Evolutionary conservation across 2,888 invertebrate species (phyloP).

Genomic region (Lucinisca nassula): DNA sequence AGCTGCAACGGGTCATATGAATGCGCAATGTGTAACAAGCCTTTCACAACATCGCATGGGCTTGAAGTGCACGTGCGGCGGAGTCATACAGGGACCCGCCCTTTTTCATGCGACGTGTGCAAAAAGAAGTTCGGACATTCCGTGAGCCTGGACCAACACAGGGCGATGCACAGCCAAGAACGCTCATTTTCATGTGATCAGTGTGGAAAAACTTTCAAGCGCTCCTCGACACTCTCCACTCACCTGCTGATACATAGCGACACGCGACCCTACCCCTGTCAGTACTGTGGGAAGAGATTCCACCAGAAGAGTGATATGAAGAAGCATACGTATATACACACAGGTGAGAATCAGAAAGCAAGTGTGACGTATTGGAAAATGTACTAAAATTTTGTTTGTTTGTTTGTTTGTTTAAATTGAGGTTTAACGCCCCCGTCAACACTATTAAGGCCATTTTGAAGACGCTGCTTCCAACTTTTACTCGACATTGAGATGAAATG

Average conservation of each 20-base stretch:
- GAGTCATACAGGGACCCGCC: slow-evolving; percentile 96
- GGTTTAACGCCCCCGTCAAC: no score
- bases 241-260: slow-evolving; percentile 98
- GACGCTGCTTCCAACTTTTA: no score
- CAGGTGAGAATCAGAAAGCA: no score
- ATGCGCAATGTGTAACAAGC: slow-evolving; percentile 94
- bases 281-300: slow-evolving; percentile 98
- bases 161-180: slow-evolving; percentile 90
- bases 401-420: no score
- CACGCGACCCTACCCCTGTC: slow-evolving; percentile 98
- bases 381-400: no score
- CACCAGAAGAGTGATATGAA: slow-evolving; percentile 99
- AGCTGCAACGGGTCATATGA: slow-evolving; percentile 53
- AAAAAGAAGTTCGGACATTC: slow-evolving; percentile 99
- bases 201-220: slow-evolving; percentile 98
- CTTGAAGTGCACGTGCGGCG: slow-evolving; percentile 98
- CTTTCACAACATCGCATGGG: slow-evolving; percentile 99
- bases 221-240: slow-evolving; percentile 98
- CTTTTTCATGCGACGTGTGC: slow-evolving; percentile 93
- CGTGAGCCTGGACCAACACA: slow-evolving; percentile 96
- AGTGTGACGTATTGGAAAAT: no score
- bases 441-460: no score
- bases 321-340: slow-evolving; percentile 98
- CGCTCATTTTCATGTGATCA: slow-evolving; percentile 94
- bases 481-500: no score